These are phyloP conservation scores for Papilio polytes DNA, from an alignment of 1,140 invertebrate genomes.

Conservation along the genomic window DNA sequence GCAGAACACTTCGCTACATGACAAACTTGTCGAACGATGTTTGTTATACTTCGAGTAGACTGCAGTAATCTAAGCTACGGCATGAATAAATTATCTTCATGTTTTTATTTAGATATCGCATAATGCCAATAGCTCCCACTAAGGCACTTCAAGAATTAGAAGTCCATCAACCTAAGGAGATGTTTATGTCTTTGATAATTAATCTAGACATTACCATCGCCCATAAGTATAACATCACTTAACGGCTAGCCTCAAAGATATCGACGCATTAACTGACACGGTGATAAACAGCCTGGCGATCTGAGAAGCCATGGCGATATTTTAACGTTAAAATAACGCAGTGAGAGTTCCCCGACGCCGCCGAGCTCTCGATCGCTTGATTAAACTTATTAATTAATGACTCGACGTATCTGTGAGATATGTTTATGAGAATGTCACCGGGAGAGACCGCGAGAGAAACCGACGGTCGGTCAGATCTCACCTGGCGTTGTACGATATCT, in stretches of 20 bases:
- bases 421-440: conserved; percentile 47
- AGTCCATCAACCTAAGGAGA: neutral
- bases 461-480: conserved; percentile 51
- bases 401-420: conserved; percentile 51
- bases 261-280: conserved; percentile 37
- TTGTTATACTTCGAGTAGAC: neutral
- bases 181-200: conserved; percentile 6
- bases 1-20: neutral
- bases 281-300: conserved; percentile 39
- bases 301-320: conserved; percentile 34
- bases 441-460: conserved; percentile 57
- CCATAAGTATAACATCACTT: conserved; percentile 35
- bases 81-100: neutral
- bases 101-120: neutral
- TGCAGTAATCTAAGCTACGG: neutral
- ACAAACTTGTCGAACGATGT: neutral
- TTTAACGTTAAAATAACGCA: conserved; percentile 43
- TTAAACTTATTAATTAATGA: conserved; percentile 57
- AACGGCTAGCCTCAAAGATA: conserved; percentile 36
- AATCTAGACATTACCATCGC: conserved; percentile 27
- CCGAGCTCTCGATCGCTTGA: conserved; percentile 43
- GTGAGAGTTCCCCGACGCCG: conserved; percentile 45
- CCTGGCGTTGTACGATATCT: conserved; percentile 56
- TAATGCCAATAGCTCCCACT: neutral
- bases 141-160: neutral